Evolutionary conservation across 2,113 vertebrate genomes (phyloP).

Genomic region (Podarcis raffonei): DNA sequence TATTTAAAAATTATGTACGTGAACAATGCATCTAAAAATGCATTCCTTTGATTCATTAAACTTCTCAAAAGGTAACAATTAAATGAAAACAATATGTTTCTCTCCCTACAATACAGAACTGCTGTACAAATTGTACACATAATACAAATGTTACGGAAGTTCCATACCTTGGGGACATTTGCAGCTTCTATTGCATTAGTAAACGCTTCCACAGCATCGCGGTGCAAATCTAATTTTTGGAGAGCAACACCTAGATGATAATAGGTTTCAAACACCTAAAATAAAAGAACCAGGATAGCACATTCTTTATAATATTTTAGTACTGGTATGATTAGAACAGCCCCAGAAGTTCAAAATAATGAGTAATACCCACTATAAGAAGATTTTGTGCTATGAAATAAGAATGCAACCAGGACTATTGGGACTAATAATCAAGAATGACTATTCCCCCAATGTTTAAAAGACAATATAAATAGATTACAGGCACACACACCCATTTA

Average conservation of each 20-base stretch:
- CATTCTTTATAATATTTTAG: constrained; percentile 25
- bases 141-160: constrained; percentile 24
- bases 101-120: constrained; percentile 3
- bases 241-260: constrained; percentile 43
- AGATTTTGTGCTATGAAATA: background rate
- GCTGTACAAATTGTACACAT: background rate
- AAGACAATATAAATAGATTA: background rate
- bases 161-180: constrained; percentile 43
- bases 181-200: constrained; percentile 39
- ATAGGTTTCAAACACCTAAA: constrained; percentile 44
- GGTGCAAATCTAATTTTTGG: constrained; percentile 26
- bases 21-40: background rate
- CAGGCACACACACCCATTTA: no score
- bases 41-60: background rate
- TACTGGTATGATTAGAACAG: background rate
- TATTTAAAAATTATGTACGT: constrained; percentile 11
- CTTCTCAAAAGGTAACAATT: constrained; percentile 31
- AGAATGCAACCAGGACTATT: background rate
- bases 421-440: background rate
- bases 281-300: constrained; percentile 35
- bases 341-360: background rate
- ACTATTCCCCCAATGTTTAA: background rate
- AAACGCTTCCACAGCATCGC: constrained; percentile 50
- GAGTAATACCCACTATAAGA: background rate
- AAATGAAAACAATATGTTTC: constrained; percentile 11